These are phyloP conservation scores for Siniperca knerii DNA, from an alignment of 2,113 vertebrate species.

Conservation along the genomic window DNA sequence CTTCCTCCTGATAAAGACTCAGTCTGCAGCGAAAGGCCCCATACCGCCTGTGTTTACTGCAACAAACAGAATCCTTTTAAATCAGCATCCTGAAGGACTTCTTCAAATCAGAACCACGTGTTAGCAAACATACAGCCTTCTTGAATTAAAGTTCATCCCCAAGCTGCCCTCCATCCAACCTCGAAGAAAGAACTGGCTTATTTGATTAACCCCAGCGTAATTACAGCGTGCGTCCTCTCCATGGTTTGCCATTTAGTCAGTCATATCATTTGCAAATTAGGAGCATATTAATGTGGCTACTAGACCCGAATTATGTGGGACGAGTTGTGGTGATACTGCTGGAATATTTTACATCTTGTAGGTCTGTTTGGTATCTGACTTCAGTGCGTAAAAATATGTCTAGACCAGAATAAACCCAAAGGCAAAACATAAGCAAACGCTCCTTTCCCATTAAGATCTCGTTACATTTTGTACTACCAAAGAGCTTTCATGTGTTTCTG, in stretches of 20 bases:
- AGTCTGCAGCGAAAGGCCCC: constrained; percentile 5
- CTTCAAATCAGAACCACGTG: constrained; percentile 67
- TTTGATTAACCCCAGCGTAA: constrained; percentile 69
- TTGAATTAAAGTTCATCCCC: constrained; percentile 58
- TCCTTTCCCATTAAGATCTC: constrained; percentile 18
- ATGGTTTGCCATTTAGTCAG: constrained; percentile 40
- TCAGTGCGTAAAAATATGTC: constrained; percentile 40
- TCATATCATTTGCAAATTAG: constrained; percentile 68
- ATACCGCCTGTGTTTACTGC: constrained; percentile 42
- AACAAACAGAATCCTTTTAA: constrained; percentile 50
- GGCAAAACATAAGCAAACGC: neutral
- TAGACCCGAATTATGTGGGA: constrained; percentile 46
- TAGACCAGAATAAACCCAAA: constrained; percentile 21
- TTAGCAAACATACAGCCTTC: constrained; percentile 59
- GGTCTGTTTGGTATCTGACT: constrained; percentile 31
- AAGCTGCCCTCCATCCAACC: constrained; percentile 57
- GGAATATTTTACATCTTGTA: constrained; percentile 31
- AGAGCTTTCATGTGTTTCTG: constrained; percentile 73
- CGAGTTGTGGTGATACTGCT: constrained; percentile 38
- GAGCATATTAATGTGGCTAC: constrained; percentile 63
- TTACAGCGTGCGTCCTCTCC: constrained; percentile 65
- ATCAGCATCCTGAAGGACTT: constrained; percentile 62
- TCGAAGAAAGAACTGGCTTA: constrained; percentile 31
- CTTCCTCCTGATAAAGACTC: neutral
- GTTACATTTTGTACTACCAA: constrained; percentile 29